Evolutionary conservation across 2,113 vertebrate genomes (phyloP), one percentile per base, ranked within the genome.

Genomic region (Notarius lentiginosus): DNA sequence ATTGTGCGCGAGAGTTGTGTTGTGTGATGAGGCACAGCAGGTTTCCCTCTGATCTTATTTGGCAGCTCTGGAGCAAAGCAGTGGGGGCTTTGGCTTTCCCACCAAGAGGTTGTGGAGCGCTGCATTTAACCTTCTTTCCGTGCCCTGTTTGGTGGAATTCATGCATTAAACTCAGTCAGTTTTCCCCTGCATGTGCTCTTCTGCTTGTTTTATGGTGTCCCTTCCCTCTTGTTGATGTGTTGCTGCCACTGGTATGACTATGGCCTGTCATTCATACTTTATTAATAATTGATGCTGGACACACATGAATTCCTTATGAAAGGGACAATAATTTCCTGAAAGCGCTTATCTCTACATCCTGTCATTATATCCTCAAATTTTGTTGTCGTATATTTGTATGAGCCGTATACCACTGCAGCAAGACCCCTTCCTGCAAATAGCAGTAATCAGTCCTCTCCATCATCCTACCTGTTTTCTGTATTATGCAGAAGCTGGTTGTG

Each of bases 31-130:
- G 47, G 88, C 86, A 61, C 89, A 88, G 90, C 85, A 87, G 80
- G 82, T 81, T 68, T 77, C 84, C 8, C 84, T 90, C 85, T 88
- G 88, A 89, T 88, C 70, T 87, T 79, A 79, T 70, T 87, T 87
- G 90, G 82, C 68, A 84, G 84, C 30, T 87, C 41, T 22, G 3
- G 56, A 70, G 66, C 27, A 70, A 87, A 86, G 63, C 70, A 60
- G 82, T 83, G 72, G 85, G 85, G 34, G 85, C n/a, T 84, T 88
- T 81, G 75, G 80, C 82, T 15, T 79, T 73, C 77, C 24, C 81
- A 83, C 76, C 81, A 34, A 73, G 82, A 61, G n/a, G 41, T 84
- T 84, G 15, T 41, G 34, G 27, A 73, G 72, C 24, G 47, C 76
- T 83, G 81, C 41, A 10, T 85, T 77, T 73, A 70, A 75, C 55